Evolutionary conservation across 2,797 vertebrate species (phyloP), one percentile per base, ranked within the genome.

Genomic region (Esox masquinongy): DNA sequence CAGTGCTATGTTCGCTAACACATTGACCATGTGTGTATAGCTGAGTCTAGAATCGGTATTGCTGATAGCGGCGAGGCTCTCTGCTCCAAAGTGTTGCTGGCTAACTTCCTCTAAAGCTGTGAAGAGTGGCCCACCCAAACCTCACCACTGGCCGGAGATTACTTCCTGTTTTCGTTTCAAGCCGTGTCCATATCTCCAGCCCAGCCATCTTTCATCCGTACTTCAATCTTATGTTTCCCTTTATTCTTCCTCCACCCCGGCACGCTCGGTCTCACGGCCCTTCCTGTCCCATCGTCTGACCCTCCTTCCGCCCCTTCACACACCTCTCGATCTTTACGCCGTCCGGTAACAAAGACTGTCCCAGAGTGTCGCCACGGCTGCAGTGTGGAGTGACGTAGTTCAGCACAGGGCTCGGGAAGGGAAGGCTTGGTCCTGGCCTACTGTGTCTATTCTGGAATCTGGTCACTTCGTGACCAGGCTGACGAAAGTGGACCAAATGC

Each of bases 141-240:
- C 22, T 70, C 68, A 43, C 47, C 39, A 49, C 68, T 49, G 74
- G 74, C 84, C 79, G 77, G 76, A 79, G 81, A 88, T 75, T 72
- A 68, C 83, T 87, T 87, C 84, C 82, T 85, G 77, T 84, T 89
- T 89, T 87, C 5, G 68, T 82, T 24, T 75, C 72, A 64, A 67
- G 69, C 68, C 6, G 70, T 86, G 89, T 86, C 84, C 84, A 84
- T 82, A 83, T 79, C 74, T 29, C 43, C 9, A 12, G 43, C 43
- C 43, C 43, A 47, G 43, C 43, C 11, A 47, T 47, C 43, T 47
- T 47, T 47, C 43, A 47, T 47, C 43, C 19, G n/a, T 59, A 66
- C 75, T 77, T 87, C 86, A 82, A 87, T 85, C 78, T 82, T 88
- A 87, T 88, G 84, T 84, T 77, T 39, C 31, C 24, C 56, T 61